Conservation (phyloP, 2,888 invertebrate genomes). For the Epinotia bilunana region DNA sequence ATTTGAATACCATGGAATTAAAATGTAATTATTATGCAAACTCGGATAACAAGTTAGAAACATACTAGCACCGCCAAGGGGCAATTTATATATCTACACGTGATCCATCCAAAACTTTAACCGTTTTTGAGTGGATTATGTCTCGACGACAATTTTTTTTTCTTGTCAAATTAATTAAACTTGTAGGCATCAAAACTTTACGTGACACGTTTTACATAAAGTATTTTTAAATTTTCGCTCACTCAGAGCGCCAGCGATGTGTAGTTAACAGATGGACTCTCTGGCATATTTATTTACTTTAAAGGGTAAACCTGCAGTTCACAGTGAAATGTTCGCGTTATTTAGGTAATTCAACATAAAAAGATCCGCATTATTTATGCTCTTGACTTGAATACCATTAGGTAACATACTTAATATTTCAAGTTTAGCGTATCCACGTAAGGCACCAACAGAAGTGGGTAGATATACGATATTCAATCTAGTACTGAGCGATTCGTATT, state of each 20-base stretch:
- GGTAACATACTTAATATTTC: too few relatives aligned
- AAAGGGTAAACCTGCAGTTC: slow-evolving; percentile 11
- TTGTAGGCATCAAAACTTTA: slow-evolving; percentile 4
- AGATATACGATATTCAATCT: too few relatives aligned
- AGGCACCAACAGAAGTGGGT: too few relatives aligned
- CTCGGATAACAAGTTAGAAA: neutral
- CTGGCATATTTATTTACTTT: slow-evolving; percentile 28
- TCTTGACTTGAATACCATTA: too few relatives aligned
- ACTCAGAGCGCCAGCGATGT: slow-evolving; percentile 7
- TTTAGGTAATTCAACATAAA: neutral
- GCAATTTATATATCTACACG: too few relatives aligned
- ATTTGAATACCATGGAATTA: neutral
- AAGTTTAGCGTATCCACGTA: too few relatives aligned
- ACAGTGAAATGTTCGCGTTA: slow-evolving; percentile 6
- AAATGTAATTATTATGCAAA: neutral
- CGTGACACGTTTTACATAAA: slow-evolving; percentile 23
- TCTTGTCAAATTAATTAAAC: slow-evolving; percentile 9
- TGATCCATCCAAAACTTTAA: neutral
- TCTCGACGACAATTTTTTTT: neutral
- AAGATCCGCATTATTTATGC: neutral
- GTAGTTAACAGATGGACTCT: slow-evolving; percentile 31
- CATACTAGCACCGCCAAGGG: too few relatives aligned
- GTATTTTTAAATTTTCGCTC: slow-evolving; percentile 19
- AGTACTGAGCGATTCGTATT: neutral
- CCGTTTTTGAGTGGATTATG: neutral